Conservation (phyloP, 1,140 invertebrate species). For the Choristoneura fumiferana region DNA sequence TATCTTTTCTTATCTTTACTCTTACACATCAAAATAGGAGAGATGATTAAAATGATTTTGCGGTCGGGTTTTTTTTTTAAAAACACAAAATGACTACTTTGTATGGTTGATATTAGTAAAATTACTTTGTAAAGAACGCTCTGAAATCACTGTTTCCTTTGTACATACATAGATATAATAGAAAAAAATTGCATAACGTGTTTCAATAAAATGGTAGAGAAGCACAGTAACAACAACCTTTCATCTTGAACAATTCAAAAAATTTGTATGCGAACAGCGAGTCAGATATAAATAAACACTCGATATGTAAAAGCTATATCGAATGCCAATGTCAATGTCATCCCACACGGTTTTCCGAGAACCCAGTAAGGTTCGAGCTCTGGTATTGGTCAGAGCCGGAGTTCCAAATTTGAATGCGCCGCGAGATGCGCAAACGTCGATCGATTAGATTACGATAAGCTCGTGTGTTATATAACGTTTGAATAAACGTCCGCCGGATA, state of each 20-base stretch:
- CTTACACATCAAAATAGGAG: too few relatives aligned
- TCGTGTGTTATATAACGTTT: constrained; percentile 40
- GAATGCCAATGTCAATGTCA: constrained; percentile 56
- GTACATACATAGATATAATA: too few relatives aligned
- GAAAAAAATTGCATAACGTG: too few relatives aligned
- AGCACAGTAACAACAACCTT: neutral
- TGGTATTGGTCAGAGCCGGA: constrained; percentile 59
- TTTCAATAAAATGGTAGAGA: too few relatives aligned
- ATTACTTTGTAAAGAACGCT: too few relatives aligned
- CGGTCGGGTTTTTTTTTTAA: too few relatives aligned
- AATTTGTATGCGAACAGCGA: constrained; percentile 5
- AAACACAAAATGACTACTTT: too few relatives aligned
- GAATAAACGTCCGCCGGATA: constrained; percentile 52
- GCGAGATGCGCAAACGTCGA: constrained; percentile 65
- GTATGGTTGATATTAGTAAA: too few relatives aligned
- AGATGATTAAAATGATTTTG: too few relatives aligned
- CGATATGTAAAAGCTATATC: constrained; percentile 17
- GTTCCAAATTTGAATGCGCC: constrained; percentile 73
- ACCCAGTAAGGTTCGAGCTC: constrained; percentile 45
- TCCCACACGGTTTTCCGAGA: constrained; percentile 37
- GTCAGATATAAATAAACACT: constrained; percentile 6
- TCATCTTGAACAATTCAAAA: constrained; percentile 3
- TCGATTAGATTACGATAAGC: constrained; percentile 68
- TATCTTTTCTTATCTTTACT: too few relatives aligned
- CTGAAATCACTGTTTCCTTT: too few relatives aligned